A percentile compares a stretch with the other conserved stretches of the same genome.
These are phyloP conservation scores for Pseudococcus viburni DNA, from an alignment of 2,888 invertebrate genomes.

Conservation along the genomic window DNA sequence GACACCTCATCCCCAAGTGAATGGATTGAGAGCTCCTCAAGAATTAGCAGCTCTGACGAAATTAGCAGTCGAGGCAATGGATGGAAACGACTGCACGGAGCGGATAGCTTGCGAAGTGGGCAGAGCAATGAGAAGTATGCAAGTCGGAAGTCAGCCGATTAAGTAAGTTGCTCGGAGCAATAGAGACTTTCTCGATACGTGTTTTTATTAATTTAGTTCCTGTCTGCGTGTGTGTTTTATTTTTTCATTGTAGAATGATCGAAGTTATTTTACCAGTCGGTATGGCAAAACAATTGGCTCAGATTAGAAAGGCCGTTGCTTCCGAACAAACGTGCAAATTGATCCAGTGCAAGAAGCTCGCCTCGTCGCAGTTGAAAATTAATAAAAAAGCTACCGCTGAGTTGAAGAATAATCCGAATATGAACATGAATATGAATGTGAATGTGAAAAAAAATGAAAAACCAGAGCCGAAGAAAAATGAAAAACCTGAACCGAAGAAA, in stretches of 20 bases:
- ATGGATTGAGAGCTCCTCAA: slow-evolving; percentile 70
- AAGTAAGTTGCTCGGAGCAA: slow-evolving; percentile 68
- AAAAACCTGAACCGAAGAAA: slow-evolving; percentile 8
- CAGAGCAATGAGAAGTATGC: slow-evolving; percentile 70
- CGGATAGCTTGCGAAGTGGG: slow-evolving; percentile 73
- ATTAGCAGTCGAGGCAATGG: slow-evolving; percentile 72
- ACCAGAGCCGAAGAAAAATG: background rate
- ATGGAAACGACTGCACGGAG: slow-evolving; percentile 73
- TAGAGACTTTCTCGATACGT: slow-evolving; percentile 37
- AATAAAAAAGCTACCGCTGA: slow-evolving; percentile 42
- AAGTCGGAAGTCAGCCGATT: slow-evolving; percentile 69
- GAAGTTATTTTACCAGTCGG: slow-evolving; percentile 69
- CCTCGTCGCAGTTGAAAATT: background rate
- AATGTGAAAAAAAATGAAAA: slow-evolving; percentile 25
- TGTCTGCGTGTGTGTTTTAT: background rate
- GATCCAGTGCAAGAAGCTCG: slow-evolving; percentile 69
- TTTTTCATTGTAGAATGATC: slow-evolving; percentile 68
- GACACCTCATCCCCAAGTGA: slow-evolving; percentile 63
- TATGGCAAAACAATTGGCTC: slow-evolving; percentile 69
- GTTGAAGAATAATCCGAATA: slow-evolving; percentile 25
- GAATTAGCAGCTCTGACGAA: slow-evolving; percentile 71
- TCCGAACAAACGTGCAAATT: slow-evolving; percentile 69
- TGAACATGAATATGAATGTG: slow-evolving; percentile 6
- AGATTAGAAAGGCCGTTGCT: slow-evolving; percentile 68
- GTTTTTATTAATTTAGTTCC: slow-evolving; percentile 4